Base-by-base conservation (phyloP, 2,797 vertebrate species). In the Erethizon dorsatum region DNA sequence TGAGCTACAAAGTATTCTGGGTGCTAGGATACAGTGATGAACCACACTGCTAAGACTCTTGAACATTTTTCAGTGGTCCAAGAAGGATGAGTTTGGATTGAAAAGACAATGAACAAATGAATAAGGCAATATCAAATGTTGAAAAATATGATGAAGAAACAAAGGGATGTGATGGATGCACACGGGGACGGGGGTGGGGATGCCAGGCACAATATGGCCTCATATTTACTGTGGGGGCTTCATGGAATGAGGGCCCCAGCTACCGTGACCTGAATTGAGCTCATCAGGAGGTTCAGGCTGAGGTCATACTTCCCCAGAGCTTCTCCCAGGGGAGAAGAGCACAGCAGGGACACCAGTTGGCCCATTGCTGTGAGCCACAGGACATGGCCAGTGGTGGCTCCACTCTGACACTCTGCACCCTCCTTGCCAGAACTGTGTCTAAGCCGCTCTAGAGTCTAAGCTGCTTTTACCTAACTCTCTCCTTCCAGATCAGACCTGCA, bases 131-230 rank as follows among this genome's bases (percentile, higher is more conserved):
- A 33, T 52, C 87, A 54, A 41, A 82, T 57, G 78, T 65, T 57
- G 28, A 50, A 87, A 78, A 59, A 31, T 17, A 8, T 61, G 45
- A 3, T 28, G 5, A 63, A n/a, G 28, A 84, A 90, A 69, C 63
- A 80, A 50, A 78, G 28, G 10, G 13, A 67, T 50, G 0, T 47
- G 78, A 80, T 18, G 13, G 12, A n/a, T 52, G 9, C 15, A 12
- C n/a, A 26, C 2, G 5, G 33, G 5, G 5, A 20, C 26, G 0
- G 14, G 67, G n/a, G 56, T 4, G 41, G 37, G 37, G 5, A 0
- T 87, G 71, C 33, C 17, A 8, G 10, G 6, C 71, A 18, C 31
- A 15, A 45, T 83, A 78, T 59, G 24, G 5, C 13, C 24, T 47
- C 12, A 9, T 41, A 41, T 61, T 20, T 33, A 65, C 18, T 17